Conservation (phyloP, 1,140 invertebrate species). For the Schlechtendalia chinensis region DNA sequence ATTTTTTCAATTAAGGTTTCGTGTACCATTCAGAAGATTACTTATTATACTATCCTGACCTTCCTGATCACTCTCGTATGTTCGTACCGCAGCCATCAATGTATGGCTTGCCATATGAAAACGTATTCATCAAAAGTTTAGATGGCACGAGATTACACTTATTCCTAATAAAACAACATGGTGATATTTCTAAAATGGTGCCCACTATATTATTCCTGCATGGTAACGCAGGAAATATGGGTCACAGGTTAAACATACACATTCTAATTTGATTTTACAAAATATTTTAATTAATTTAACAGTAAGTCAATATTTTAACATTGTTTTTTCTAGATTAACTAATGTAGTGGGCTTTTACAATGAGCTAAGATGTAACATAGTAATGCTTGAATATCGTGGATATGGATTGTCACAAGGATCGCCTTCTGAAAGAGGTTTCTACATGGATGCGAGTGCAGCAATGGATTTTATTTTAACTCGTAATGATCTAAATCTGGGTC, state of each 20-base stretch:
- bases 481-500: conserved; percentile 76
- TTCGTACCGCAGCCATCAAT: conserved; percentile 82
- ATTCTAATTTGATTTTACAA: not conserved
- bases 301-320: no score
- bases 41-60: conserved; percentile 83
- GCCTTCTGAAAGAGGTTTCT: conserved; percentile 83
- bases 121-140: conserved; percentile 70
- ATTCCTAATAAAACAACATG: conserved; percentile 80
- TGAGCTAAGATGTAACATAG: conserved; percentile 77
- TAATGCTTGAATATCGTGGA: conserved; percentile 90
- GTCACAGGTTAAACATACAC: conserved; percentile 68
- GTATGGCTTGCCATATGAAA: conserved; percentile 81
- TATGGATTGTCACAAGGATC: conserved; percentile 89
- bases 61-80: conserved; percentile 79
- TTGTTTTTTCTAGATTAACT: conserved; percentile 61
- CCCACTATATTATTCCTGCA: conserved; percentile 89
- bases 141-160: conserved; percentile 83
- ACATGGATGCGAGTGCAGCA: conserved; percentile 82
- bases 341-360: conserved; percentile 78
- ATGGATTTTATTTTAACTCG: conserved; percentile 79
- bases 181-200: conserved; percentile 61
- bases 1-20: conserved; percentile 63
- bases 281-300: conserved; percentile 16
- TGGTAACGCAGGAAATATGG: conserved; percentile 96
- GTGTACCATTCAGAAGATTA: conserved; percentile 83